A percentile compares a stretch with the other conserved stretches of the same genome.
Conservation (phyloP, 2,888 invertebrate genomes). For the Meiosimyza decipiens region DNA sequence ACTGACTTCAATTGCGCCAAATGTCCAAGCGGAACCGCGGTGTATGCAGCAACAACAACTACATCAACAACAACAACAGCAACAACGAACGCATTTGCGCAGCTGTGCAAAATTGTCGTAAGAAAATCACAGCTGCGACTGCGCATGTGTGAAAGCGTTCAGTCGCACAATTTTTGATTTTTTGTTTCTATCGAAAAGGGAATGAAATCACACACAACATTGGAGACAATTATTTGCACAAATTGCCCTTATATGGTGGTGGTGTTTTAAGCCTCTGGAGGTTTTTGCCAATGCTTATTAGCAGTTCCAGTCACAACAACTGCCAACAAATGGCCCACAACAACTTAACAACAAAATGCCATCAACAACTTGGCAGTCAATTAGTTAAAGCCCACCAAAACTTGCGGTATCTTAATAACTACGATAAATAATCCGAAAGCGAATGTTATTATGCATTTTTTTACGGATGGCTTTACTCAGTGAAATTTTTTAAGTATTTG, state of each 20-base stretch:
- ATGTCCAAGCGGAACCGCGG: slow-evolving; percentile 38
- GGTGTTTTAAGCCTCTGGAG: background rate
- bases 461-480: too few species aligned
- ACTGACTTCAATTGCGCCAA: slow-evolving; percentile 40
- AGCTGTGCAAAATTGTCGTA: slow-evolving; percentile 43
- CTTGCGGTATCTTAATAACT: too few species aligned
- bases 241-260: slow-evolving; percentile 46
- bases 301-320: background rate
- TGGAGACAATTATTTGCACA: slow-evolving; percentile 45
- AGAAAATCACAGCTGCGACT: slow-evolving; percentile 48
- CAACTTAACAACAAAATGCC: too few species aligned
- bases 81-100: slow-evolving; percentile 37
- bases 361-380: too few species aligned
- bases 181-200: background rate
- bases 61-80: slow-evolving; percentile 19
- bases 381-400: too few species aligned
- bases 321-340: too few species aligned
- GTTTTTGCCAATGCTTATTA: background rate
- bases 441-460: too few species aligned
- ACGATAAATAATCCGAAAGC: too few species aligned
- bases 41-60: slow-evolving; percentile 19
- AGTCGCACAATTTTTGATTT: background rate
- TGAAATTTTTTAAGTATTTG: too few species aligned
- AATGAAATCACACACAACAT: background rate
- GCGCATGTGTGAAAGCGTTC: background rate